These are phyloP conservation scores for Propithecus deckenii DNA, from an alignment of 2,797 vertebrate genomes.

Conservation along the genomic window DNA sequence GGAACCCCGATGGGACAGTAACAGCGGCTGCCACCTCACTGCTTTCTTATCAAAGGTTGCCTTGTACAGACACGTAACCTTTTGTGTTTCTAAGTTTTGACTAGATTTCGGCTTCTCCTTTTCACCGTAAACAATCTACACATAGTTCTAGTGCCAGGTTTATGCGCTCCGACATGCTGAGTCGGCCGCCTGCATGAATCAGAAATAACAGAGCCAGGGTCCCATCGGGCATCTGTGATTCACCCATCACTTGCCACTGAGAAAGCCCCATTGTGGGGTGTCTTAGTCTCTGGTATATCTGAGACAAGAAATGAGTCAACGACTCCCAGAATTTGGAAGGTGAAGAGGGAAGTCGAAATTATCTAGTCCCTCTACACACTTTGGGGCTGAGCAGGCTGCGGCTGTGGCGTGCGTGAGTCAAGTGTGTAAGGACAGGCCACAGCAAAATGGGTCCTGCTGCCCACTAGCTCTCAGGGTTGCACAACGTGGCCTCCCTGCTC, in stretches of 20 bases:
- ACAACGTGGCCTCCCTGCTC: not conserved
- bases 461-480: not conserved
- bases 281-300: not conserved
- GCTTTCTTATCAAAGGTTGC: not conserved
- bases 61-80: rapidly evolving
- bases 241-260: not conserved
- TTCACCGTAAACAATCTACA: not conserved
- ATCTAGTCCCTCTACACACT: not conserved
- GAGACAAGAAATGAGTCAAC: not conserved
- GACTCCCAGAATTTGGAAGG: not conserved
- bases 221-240: no score
- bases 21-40: not conserved
- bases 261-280: not conserved
- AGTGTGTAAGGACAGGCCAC: rapidly evolving
- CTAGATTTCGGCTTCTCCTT: not conserved
- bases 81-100: not conserved
- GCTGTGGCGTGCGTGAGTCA: rapidly evolving
- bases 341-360: not conserved
- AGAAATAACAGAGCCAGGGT: not conserved
- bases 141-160: rapidly evolving
- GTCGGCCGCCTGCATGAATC: not conserved
- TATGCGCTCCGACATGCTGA: not conserved
- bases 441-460: rapidly evolving
- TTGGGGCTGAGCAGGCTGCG: not conserved
- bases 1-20: not conserved